These are phyloP conservation scores for Augochlora pura DNA, from an alignment of 1,140 invertebrate species.

Conservation along the genomic window DNA sequence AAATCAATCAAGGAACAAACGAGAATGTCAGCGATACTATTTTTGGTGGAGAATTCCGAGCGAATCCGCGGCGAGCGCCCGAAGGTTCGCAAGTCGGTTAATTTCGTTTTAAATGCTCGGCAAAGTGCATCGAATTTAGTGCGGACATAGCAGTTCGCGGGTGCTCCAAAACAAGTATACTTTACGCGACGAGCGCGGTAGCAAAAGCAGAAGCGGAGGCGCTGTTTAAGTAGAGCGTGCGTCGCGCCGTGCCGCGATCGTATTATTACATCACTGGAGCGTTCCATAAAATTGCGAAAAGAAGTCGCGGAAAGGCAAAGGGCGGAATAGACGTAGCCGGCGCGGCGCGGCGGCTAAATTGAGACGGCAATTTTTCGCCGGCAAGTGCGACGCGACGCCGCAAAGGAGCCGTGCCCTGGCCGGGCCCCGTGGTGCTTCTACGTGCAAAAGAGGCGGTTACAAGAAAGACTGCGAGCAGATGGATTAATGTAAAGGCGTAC, in stretches of 20 bases:
- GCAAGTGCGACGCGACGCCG: constrained; percentile 22
- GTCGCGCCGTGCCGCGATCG: too few species aligned
- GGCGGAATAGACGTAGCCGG: constrained; percentile 35
- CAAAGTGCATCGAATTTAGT: background rate
- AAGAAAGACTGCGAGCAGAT: constrained; percentile 57
- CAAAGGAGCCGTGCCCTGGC: constrained; percentile 44
- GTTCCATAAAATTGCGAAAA: constrained; percentile 5
- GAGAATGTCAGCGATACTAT: too few species aligned
- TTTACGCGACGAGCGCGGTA: background rate
- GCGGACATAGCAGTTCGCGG: background rate
- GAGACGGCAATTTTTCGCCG: constrained; percentile 54
- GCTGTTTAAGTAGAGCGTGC: background rate
- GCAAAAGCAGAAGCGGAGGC: too few species aligned
- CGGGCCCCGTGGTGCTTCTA: constrained; percentile 2
- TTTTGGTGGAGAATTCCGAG: too few species aligned
- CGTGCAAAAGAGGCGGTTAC: constrained; percentile 55
- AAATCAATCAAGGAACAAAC: too few species aligned
- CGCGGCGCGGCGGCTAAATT: constrained; percentile 44
- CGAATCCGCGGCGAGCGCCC: too few species aligned
- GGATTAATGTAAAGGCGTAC: constrained; percentile 67
- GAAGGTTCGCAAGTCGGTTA: background rate
- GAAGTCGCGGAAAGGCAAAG: constrained; percentile 6
- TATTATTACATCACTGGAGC: background rate
- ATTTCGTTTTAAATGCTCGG: background rate
- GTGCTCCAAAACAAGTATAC: background rate